Evolutionary conservation across 1,140 invertebrate species (phyloP), one percentile per base, ranked within the genome.

Genomic region (Palaemon carinicauda): DNA sequence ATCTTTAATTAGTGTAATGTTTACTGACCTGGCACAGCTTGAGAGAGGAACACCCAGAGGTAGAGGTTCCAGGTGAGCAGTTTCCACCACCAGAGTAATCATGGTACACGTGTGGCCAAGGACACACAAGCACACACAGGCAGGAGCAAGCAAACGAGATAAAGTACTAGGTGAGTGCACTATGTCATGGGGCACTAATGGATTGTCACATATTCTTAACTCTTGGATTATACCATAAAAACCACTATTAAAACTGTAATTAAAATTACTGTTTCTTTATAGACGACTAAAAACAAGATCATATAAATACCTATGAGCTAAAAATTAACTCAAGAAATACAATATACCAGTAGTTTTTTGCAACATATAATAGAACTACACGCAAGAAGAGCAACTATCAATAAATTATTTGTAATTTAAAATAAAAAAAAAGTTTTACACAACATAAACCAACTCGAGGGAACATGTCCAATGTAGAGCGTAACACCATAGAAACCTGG

Each of bases 71-170:
- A 56, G 74, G 71, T 41, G 81, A 75, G 73, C 33, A 75, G 73
- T 74, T 69, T 74, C 82, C 82, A 69, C 41, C 82, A 85, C 82
- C 82, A 77, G 54, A 84, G 60, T 74, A 75, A 85, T 56, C 54
- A 78, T 21, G 82, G 53, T 85, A 85, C 82, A 78, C 24, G 75
- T 85, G 82, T 85, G 82, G 56, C 74, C 74, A 78, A 77, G 75
- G 82, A 79, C 74, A 85, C 82, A 85, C 82, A 85, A 85, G 82
- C 82, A 85, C 82, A 85, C 82, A 85, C 82, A 85, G 82, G 82
- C 82, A 85, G 82, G 82, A 78, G 75, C 82, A 85, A 85, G 82
- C 82, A 85, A 54, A 85, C 82, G 41, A 85, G 75, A 85, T 41
- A 41, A 53, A 85, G 82, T 54, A 85, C 82, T 79, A 79, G 82